Conservation (phyloP, 2,797 vertebrate genomes). For the Miichthys miiuy region DNA sequence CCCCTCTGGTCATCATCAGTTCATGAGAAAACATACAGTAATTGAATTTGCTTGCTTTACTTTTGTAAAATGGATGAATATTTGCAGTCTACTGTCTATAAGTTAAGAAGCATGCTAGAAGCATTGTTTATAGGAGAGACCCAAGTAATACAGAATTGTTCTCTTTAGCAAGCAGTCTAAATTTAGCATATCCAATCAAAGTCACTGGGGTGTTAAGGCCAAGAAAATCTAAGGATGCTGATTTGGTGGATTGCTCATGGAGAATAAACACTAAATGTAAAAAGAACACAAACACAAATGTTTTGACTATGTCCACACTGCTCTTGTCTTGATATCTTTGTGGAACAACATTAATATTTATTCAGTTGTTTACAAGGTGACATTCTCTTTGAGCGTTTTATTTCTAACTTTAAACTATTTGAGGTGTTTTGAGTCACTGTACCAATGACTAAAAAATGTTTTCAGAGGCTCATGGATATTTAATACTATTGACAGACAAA, state of each 20-base stretch:
- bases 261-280: not conserved
- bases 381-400: not conserved
- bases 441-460: not conserved
- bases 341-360: not conserved
- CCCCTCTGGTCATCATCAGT: constrained; percentile 30
- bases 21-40: constrained; percentile 37
- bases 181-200: not conserved
- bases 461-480: not conserved
- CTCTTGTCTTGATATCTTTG: not conserved
- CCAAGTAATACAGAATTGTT: not conserved
- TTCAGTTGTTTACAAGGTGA: not conserved
- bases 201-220: not conserved
- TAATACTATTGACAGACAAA: not conserved
- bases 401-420: not conserved
- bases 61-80: constrained; percentile 16
- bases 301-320: not conserved
- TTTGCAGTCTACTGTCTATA: constrained; percentile 13
- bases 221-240: not conserved
- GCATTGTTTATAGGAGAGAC: not conserved
- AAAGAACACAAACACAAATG: not conserved
- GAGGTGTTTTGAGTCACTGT: not conserved
- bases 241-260: not conserved
- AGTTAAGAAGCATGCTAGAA: not conserved
- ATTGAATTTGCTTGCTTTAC: constrained; percentile 37
- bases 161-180: not conserved